phyloP scores from a whole-genome alignment of 2,888 invertebrate species.

The Gnatocerus cornutus region DNA sequence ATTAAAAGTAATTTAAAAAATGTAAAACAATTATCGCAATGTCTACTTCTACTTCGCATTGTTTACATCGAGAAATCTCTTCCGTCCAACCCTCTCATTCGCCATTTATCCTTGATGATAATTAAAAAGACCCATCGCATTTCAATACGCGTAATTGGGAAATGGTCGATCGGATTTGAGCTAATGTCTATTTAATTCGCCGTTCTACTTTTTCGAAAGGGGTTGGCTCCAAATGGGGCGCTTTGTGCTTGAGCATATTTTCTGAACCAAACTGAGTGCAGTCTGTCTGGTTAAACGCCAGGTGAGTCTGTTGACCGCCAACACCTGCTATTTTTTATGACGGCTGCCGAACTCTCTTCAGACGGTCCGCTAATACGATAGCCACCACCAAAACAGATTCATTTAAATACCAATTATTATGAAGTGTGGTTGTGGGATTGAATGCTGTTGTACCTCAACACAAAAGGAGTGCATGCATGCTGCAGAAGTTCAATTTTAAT shows the following conservation, averaged over 20 bases:
- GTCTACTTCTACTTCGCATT: too few relatives aligned
- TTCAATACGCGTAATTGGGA: conserved; percentile 14
- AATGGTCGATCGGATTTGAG: conserved; percentile 4
- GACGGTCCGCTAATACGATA: conserved; percentile 35
- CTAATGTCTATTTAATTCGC: conserved; percentile 33
- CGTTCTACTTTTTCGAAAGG: conserved; percentile 20
- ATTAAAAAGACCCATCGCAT: conserved; percentile 10
- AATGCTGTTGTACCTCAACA: background rate
- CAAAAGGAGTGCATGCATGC: too few relatives aligned
- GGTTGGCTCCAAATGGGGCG: conserved; percentile 16
- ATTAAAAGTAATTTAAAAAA: too few relatives aligned
- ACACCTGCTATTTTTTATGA: conserved; percentile 61
- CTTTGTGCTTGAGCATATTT: background rate
- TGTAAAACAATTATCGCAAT: too few relatives aligned
- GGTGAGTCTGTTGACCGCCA: conserved; percentile 55
- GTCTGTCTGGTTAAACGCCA: conserved; percentile 52
- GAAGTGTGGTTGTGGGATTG: background rate
- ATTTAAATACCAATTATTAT: conserved; percentile 33
- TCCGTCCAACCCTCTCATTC: background rate
- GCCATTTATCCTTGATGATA: conserved; percentile 1
- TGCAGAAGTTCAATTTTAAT: too few relatives aligned
- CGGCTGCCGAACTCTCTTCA: conserved; percentile 50
- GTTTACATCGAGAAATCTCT: too few relatives aligned
- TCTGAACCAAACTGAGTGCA: conserved; percentile 6
- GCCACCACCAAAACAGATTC: conserved; percentile 39